Conservation (phyloP, 2,888 invertebrate species). For the Eupithecia abbreviata region DNA sequence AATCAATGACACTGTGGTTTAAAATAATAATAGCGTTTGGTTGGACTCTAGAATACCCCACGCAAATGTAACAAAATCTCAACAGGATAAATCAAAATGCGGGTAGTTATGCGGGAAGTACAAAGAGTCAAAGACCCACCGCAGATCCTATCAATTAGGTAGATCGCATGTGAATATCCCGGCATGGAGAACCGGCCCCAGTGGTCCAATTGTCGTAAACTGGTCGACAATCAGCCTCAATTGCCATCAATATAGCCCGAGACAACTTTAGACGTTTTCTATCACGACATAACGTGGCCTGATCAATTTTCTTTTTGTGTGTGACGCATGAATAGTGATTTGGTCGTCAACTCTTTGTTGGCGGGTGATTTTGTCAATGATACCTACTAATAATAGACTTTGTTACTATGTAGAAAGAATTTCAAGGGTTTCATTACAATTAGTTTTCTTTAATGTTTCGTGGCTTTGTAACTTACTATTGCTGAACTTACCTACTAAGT, state of each 20-base stretch:
- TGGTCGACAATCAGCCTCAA: conserved; percentile 78
- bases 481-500: neutral
- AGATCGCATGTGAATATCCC: conserved; percentile 75
- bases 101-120: conserved; percentile 28
- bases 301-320: conserved; percentile 37
- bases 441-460: neutral
- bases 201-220: conserved; percentile 75
- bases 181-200: conserved; percentile 56
- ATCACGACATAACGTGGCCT: conserved; percentile 35
- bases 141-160: conserved; percentile 71
- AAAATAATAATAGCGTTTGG: neutral
- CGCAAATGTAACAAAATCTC: conserved; percentile 11
- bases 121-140: conserved; percentile 46
- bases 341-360: conserved; percentile 19
- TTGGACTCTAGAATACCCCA: neutral
- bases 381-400: neutral
- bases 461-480: neutral
- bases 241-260: conserved; percentile 76
- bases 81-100: conserved; percentile 24
- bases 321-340: conserved; percentile 36
- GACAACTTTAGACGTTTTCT: conserved; percentile 52
- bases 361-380: conserved; percentile 8
- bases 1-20: neutral
- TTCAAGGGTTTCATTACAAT: neutral
- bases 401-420: conserved; percentile 8